Base-by-base conservation (phyloP, 35 echinoderm and acorn worm species). In the Lytechinus pictus region DNA sequence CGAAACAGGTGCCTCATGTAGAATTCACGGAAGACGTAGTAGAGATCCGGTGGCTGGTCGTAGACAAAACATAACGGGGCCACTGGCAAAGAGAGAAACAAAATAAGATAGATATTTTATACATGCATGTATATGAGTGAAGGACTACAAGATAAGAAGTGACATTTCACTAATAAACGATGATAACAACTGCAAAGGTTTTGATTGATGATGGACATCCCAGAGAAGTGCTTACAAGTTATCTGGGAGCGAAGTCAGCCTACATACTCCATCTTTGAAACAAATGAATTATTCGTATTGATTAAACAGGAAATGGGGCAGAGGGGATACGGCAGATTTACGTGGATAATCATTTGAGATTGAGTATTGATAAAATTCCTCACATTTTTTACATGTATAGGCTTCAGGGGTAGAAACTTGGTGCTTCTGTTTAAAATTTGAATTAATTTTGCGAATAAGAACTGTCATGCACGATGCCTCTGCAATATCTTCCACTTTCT, bases 1-100 rank as follows among this genome's bases (percentile, higher is more conserved):
- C 98, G 96, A 87, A 97, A 97, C 52, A 99, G 94, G 86, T 99
- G 97, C 1, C 97, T 94, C 55, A 92, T 97, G 94, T 99, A 99
- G 10, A 99, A 86, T 89, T 99, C 98, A 33, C 97, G 96, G 96
- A 99, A 99, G 52, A 97, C 94, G 55, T 94, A 96, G 94, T 99
- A 99, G 19, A 99, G 95, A 91, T 97, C 96, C 91, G 95, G 56
- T 28, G 98, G 96, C 55, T 97, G 92, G 52, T 95, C 88, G 86
- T 96, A 97, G 14, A 99, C 96, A 94, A 92, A 99, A 94, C 97
- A 97, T 11, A 99, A 87, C 6, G 98, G 98, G 33, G 97, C 98
- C 94, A 97, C 98, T 99, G 94, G 94, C 27, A n/a, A 44, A 87
- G 44, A 28, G 86, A 90, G 5, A 89, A 55, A 55, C 27, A 28